These are phyloP conservation scores for Astreopora myriophthalma DNA, from an alignment of 64 coral and sea anemone species.

Conservation along the genomic window DNA sequence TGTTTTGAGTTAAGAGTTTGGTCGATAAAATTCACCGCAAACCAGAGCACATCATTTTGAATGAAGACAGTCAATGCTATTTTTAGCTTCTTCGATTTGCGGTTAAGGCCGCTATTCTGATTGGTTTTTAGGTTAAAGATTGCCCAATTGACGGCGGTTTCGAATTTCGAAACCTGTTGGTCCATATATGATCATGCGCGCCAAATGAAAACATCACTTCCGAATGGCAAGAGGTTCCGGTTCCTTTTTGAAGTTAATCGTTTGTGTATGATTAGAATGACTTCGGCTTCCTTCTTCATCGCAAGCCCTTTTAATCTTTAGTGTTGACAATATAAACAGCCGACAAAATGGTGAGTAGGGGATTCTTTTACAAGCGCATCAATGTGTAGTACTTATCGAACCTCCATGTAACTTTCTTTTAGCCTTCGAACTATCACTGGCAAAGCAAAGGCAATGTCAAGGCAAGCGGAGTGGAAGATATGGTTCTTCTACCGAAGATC, in stretches of 20 bases:
- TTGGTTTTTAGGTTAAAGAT: neutral
- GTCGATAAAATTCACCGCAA: constrained; percentile 19
- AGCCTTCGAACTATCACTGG: constrained; percentile 91
- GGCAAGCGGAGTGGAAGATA: constrained; percentile 98
- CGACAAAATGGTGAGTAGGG: constrained; percentile 27
- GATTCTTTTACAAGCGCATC: neutral
- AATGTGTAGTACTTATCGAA: neutral
- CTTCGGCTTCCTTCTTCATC: neutral
- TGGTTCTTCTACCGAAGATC: constrained; percentile 97
- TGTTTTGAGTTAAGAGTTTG: neutral
- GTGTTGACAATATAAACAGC: neutral
- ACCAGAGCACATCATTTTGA: neutral
- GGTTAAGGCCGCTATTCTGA: neutral
- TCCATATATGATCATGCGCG: constrained; percentile 10
- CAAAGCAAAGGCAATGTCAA: constrained; percentile 98
- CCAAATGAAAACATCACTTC: constrained; percentile 48
- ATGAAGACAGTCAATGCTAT: constrained; percentile 6
- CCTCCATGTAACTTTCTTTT: neutral
- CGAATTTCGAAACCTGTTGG: neutral
- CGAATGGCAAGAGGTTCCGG: neutral
- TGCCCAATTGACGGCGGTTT: neutral
- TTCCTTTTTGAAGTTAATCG: neutral
- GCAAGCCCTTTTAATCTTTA: neutral
- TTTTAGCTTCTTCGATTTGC: neutral
- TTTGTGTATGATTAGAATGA: neutral